Evolutionary conservation across 1,140 invertebrate genomes (phyloP), one percentile per base, ranked within the genome.

Genomic region (Drosophila truncata): DNA sequence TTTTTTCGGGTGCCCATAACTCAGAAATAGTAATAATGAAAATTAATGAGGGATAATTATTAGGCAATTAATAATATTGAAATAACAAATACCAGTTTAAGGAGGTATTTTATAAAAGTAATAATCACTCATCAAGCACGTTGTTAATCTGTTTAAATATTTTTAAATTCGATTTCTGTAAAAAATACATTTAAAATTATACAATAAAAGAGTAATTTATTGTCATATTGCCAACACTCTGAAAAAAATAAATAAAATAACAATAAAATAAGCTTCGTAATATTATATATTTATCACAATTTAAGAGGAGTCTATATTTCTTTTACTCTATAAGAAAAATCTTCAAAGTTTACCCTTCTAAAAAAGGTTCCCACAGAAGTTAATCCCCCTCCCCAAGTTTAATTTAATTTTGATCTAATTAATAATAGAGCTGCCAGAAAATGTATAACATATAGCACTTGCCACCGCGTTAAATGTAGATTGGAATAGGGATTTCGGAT

Each of bases 391-490:
- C 25, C 60, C 55, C 27, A 29, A 37, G 5, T 20, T 58, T 8
- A 25, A 47, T 69, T 55, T 55, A 31, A 50, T 27, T 49, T 52
- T 46, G 39, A 50, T 60, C 84, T 84, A 88, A 88, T 88, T 88
- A 84, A 88, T 88, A 88, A 88, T 84, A 75, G 72, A 80, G 84
- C 73, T 54, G 42, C 52, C 64, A 33, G 49, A 69, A 67, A 73
- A 64, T 70, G 71, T 82, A 72, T 71, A 60, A 42, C 46, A 47
- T 44, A 31, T 41, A 90, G 80, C 85, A 90, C 81, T 90, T 90
- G 85, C 84, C 84, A 88, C 84, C 78, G 84, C 55, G 72, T 65
- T 74, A 73, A 73, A 64, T 60, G 9, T 31, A 35, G 23, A 49
- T 44, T 54, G 35, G 44, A 18, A 27, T 31, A 6, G 11, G 25